Percentiles rank a stretch among this genome's conserved stretches.
phyloP scores from a whole-genome alignment of 2,888 invertebrate species.

The Branchellion lobata region DNA sequence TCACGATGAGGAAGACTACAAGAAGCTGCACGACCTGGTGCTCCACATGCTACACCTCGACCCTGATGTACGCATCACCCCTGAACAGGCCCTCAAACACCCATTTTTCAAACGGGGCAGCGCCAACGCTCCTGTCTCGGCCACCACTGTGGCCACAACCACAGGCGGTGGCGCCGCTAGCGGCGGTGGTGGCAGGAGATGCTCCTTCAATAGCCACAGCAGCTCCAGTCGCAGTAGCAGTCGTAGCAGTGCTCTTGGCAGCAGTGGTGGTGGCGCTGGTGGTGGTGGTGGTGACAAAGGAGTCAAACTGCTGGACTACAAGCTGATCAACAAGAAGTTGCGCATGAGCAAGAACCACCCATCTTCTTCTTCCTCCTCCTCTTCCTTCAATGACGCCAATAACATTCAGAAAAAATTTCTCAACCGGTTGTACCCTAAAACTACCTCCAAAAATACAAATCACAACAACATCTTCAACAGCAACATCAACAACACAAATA shows the following conservation, averaged over 20 bases:
- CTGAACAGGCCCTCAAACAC: constrained; percentile 86
- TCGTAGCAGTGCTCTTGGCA: not conserved
- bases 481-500: too few species aligned
- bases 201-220: not conserved
- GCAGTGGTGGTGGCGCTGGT: not conserved
- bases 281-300: not conserved
- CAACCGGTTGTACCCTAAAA: too few species aligned
- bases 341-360: not conserved
- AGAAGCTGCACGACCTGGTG: constrained; percentile 98
- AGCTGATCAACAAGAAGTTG: not conserved
- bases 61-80: constrained; percentile 93
- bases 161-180: not conserved
- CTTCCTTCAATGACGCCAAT: too few species aligned
- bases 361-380: too few species aligned
- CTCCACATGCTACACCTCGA: constrained; percentile 97
- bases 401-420: too few species aligned
- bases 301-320: not conserved
- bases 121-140: constrained; percentile 75
- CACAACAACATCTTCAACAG: too few species aligned
- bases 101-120: constrained; percentile 78
- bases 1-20: constrained; percentile 93
- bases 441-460: too few species aligned
- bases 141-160: constrained; percentile 60
- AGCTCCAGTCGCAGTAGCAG: not conserved
- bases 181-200: not conserved